A percentile compares a stretch with the other conserved stretches of the same genome.
These are phyloP conservation scores for Chesias legatella DNA, from an alignment of 2,888 invertebrate species.

Conservation along the genomic window DNA sequence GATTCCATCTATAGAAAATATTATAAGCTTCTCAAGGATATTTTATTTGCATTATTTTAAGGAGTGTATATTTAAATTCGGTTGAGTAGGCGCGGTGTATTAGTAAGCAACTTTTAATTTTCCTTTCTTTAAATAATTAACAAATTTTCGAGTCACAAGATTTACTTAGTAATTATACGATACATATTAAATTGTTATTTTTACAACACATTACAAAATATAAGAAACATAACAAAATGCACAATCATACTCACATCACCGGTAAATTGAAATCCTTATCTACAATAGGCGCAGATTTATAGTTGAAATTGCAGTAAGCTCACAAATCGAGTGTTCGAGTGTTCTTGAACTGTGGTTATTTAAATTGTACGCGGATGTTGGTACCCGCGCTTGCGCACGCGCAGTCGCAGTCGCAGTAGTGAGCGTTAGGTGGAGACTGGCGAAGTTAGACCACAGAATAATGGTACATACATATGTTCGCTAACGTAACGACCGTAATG, in stretches of 20 bases:
- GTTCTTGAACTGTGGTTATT: not conserved
- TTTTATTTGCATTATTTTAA: too few species aligned
- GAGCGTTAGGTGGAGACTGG: slow-evolving; percentile 47
- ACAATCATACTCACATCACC: slow-evolving; percentile 52
- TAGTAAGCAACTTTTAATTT: too few species aligned
- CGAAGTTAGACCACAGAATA: slow-evolving; percentile 3
- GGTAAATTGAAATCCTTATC: slow-evolving; percentile 55
- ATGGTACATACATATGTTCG: not conserved
- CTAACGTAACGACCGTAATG: too few species aligned
- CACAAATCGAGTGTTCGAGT: slow-evolving; percentile 20
- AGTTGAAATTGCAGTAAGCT: slow-evolving; percentile 25
- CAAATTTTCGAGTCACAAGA: too few species aligned
- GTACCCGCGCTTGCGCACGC: slow-evolving; percentile 14
- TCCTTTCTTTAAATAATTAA: too few species aligned
- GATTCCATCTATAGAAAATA: too few species aligned
- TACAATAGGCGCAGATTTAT: slow-evolving; percentile 32
- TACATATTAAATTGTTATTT: not conserved
- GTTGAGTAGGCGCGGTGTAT: too few species aligned
- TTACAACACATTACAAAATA: slow-evolving; percentile 4
- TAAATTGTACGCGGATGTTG: slow-evolving; percentile 26
- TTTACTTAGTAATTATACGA: too few species aligned
- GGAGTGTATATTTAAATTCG: too few species aligned
- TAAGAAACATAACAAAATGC: slow-evolving; percentile 11
- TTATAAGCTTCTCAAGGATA: too few species aligned
- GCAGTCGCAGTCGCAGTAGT: slow-evolving; percentile 42